These are phyloP conservation scores for Philypnodon macrostomus DNA, from an alignment of 2,797 vertebrate genomes.

Conservation along the genomic window DNA sequence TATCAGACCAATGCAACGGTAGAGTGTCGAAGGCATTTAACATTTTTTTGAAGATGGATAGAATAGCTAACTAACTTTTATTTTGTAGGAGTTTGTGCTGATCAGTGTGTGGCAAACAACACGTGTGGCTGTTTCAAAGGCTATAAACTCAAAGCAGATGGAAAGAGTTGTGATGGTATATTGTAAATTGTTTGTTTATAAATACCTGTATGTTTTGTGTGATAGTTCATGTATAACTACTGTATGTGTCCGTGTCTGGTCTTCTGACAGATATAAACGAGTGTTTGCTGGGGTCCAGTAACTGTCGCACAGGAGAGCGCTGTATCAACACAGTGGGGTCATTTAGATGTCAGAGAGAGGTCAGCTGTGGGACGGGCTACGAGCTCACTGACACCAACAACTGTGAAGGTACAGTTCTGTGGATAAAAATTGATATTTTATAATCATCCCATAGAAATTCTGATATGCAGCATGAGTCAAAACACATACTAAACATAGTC, in stretches of 20 bases:
- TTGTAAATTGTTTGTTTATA: not conserved
- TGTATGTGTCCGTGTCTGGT: not conserved
- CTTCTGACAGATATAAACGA: conserved; percentile 87
- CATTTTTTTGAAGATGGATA: not conserved
- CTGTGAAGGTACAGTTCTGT: conserved; percentile 84
- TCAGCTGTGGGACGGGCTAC: conserved; percentile 95
- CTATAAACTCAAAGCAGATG: conserved; percentile 87
- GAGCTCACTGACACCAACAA: conserved; percentile 91
- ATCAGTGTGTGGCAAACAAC: conserved; percentile 82
- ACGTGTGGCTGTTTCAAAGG: conserved; percentile 88
- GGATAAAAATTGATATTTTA: not conserved
- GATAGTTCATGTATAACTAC: not conserved
- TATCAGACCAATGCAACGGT: conserved; percentile 84
- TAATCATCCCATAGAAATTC: not conserved
- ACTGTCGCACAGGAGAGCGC: conserved; percentile 85
- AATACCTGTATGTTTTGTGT: not conserved
- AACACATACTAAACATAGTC: too few species aligned
- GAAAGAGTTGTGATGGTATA: conserved; percentile 89
- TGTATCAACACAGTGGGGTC: conserved; percentile 91
- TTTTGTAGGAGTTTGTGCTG: conserved; percentile 83
- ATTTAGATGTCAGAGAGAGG: conserved; percentile 92
- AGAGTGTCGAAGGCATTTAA: conserved; percentile 8
- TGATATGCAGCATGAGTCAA: too few species aligned
- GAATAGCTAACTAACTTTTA: not conserved
- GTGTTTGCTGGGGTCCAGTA: conserved; percentile 84